Evolutionary conservation across 2,797 vertebrate genomes (phyloP), one percentile per base, ranked within the genome.

Genomic region (Rousettus madagascariensis): DNA sequence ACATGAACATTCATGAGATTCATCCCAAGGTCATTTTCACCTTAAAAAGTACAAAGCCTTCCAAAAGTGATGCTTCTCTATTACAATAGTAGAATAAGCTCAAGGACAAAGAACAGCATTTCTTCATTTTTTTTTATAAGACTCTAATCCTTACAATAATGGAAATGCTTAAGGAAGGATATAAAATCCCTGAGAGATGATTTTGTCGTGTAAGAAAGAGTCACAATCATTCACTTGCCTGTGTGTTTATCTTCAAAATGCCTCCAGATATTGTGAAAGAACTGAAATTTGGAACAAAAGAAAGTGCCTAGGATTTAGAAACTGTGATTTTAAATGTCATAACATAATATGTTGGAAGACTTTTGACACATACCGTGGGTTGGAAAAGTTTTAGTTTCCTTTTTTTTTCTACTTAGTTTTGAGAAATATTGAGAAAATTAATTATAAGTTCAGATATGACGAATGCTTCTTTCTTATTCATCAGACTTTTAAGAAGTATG

Each of bases 121-220:
- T 82, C 41, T 90, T 94, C 4, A 68, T 59, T 82, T 82, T 86
- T 71, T 38, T 71, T 20, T 26, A 90, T 86, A 93, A 57, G 8
- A 91, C 41, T 59, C 11, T 79, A 86, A 86, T 59, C 30, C 28
- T 51, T 41, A 41, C 8, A 57, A 85, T 19, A 92, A 69, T 9
- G 51, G 2, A 95, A 95, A 91, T 85, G 65, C 46, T 94, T 68
- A 69, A 43, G 19, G 59, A 79, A 79, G 38, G 10, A 92, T 87
- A 92, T 87, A 85, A 91, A 94, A 65, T 71, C 36, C 8, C 30
- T 91, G 20, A 83, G 91, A 65, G 59, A 75, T 57, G 57, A 17
- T 61, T 74, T 20, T 9, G 74, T 28, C 17, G 0, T 86, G 28
- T 90, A 66, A 49, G 80, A 63, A 88, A 11, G 22, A 90, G 19